phyloP scores from a whole-genome alignment of 1,140 invertebrate genomes.

The Papilio polyxenes region DNA sequence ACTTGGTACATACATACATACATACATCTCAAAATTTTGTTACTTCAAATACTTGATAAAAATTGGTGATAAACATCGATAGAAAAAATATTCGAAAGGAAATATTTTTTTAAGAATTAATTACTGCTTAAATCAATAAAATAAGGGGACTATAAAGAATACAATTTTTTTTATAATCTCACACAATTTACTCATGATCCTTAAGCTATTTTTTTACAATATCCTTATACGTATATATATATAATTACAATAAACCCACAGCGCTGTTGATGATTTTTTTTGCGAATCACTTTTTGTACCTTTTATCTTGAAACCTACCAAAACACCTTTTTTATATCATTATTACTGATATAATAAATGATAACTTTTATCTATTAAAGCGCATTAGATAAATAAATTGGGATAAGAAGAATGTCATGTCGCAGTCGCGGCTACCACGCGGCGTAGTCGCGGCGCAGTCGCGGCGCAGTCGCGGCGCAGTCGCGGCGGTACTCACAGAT shows the following conservation, averaged over 20 bases:
- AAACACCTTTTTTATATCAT: not conserved
- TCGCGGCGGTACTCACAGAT: slow-evolving; percentile 48
- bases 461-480: not conserved
- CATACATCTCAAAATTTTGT: too few relatives aligned
- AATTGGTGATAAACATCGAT: too few relatives aligned
- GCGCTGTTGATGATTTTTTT: not conserved
- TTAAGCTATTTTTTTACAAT: slow-evolving; percentile 4
- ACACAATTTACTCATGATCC: slow-evolving; percentile 12
- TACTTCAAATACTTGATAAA: too few relatives aligned
- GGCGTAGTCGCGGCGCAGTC: too few relatives aligned
- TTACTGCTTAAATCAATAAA: too few relatives aligned
- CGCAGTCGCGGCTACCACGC: not conserved
- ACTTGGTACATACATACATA: too few relatives aligned
- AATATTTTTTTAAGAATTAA: too few relatives aligned
- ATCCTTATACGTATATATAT: not conserved
- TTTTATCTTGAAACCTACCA: not conserved
- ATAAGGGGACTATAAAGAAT: not conserved
- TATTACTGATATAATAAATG: not conserved
- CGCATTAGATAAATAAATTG: not conserved
- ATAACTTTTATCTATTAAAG: not conserved
- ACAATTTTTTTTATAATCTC: not conserved
- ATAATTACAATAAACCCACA: not conserved
- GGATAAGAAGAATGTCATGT: not conserved
- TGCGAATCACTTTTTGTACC: not conserved
- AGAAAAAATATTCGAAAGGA: too few relatives aligned